A percentile compares a stretch with the other conserved stretches of the same genome.
Evolutionary conservation across 2,113 vertebrate genomes (phyloP).

Genomic region (Neodontobutis hainanensis): DNA sequence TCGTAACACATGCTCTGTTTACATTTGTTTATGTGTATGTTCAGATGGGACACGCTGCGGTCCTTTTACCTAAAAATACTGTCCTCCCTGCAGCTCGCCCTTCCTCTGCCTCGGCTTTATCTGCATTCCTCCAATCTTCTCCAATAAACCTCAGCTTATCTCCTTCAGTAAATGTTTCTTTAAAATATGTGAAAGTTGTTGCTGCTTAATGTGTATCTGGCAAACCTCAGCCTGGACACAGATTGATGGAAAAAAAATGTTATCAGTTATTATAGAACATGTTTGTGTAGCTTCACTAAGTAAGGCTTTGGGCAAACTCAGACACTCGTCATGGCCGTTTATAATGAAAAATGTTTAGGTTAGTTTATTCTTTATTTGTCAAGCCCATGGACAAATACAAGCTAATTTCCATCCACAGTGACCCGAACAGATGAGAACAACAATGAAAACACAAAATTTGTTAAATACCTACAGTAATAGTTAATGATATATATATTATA

Average conservation of each 20-base stretch:
- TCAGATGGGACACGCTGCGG: slow-evolving; percentile 27
- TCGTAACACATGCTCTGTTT: slow-evolving; percentile 35
- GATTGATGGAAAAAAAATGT: no score
- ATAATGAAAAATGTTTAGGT: no score
- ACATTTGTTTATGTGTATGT: slow-evolving; percentile 38
- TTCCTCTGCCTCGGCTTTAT: slow-evolving; percentile 36
- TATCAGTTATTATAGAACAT: background rate
- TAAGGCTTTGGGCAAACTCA: no score
- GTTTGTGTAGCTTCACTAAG: slow-evolving; percentile 2
- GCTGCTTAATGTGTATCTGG: background rate
- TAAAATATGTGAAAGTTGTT: no score
- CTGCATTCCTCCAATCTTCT: slow-evolving; percentile 28
- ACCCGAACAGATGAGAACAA: no score
- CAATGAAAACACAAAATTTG: no score
- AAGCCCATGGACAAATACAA: no score
- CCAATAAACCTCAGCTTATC: slow-evolving; percentile 1
- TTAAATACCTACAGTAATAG: no score
- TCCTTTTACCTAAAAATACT: slow-evolving; percentile 51
- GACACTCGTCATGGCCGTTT: no score
- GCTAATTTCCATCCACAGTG: no score
- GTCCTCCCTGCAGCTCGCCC: slow-evolving; percentile 3
- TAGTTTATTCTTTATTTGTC: no score
- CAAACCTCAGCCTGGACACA: background rate
- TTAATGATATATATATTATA: no score
- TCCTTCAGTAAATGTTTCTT: background rate